Percentiles rank a stretch among this genome's conserved stretches.
phyloP scores from a whole-genome alignment of 2,797 vertebrate species.

The Sebastes nivosus region DNA sequence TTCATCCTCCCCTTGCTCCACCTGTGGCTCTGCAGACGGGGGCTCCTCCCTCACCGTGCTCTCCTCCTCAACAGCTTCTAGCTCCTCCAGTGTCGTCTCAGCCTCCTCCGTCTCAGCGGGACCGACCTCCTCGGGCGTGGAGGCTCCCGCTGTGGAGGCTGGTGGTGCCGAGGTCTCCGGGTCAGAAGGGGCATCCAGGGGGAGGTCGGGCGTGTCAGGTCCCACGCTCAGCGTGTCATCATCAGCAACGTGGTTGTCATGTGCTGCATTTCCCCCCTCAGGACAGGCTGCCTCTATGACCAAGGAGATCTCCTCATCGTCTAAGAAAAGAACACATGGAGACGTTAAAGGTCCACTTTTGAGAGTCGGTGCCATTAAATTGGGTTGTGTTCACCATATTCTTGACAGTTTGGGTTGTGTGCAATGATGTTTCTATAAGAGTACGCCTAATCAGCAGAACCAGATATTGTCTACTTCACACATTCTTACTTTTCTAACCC shows the following conservation, averaged over 20 bases:
- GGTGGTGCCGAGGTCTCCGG: slow-evolving; percentile 6
- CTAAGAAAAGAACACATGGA: slow-evolving; percentile 68
- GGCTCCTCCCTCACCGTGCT: slow-evolving; percentile 67
- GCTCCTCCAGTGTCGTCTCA: slow-evolving; percentile 27
- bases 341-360: not conserved
- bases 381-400: not conserved
- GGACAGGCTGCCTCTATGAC: slow-evolving; percentile 84
- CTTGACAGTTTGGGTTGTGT: not conserved
- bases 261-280: slow-evolving; percentile 69
- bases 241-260: slow-evolving; percentile 63
- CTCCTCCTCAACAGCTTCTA: slow-evolving; percentile 69
- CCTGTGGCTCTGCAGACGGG: slow-evolving; percentile 54
- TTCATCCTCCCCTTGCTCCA: slow-evolving; percentile 65
- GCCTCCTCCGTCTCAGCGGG: slow-evolving; percentile 58
- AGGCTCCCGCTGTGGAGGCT: slow-evolving; percentile 38
- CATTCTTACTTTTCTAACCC: too few relatives aligned
- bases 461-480: too few relatives aligned
- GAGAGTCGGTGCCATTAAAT: not conserved
- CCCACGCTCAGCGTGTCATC: slow-evolving; percentile 81
- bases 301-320: slow-evolving; percentile 94
- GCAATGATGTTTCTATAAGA: not conserved
- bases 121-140: slow-evolving; percentile 43
- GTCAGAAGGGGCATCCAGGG: slow-evolving; percentile 58
- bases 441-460: not conserved
- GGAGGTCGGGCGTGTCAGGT: slow-evolving; percentile 81